phyloP scores from a whole-genome alignment of 2,888 invertebrate species.

The Lepidocyrtoides sp. region DNA sequence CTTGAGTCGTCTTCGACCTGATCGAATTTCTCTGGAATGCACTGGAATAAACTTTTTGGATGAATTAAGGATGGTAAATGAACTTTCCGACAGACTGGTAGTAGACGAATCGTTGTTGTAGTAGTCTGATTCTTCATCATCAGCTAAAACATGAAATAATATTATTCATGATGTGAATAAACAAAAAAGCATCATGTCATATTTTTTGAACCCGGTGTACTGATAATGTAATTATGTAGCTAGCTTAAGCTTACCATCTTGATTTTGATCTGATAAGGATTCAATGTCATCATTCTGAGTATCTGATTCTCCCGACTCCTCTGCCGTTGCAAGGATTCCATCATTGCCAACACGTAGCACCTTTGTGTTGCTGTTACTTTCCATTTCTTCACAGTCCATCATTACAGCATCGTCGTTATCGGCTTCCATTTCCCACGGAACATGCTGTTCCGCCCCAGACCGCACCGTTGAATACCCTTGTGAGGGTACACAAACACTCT shows the following conservation, averaged over 20 bases:
- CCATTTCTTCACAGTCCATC: slow-evolving; percentile 69
- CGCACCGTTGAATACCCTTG: background rate
- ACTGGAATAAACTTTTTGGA: slow-evolving; percentile 73
- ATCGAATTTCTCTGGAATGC: slow-evolving; percentile 67
- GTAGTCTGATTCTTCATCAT: slow-evolving; percentile 74
- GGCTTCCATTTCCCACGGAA: background rate
- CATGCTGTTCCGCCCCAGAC: background rate
- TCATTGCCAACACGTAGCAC: slow-evolving; percentile 1
- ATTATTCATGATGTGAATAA: too few relatives aligned
- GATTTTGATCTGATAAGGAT: slow-evolving; percentile 64
- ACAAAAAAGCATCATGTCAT: too few relatives aligned
- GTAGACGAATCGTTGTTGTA: slow-evolving; percentile 74
- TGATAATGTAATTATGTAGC: too few relatives aligned
- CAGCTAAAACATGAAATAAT: slow-evolving; percentile 60
- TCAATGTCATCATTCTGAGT: slow-evolving; percentile 71
- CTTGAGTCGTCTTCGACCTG: slow-evolving; percentile 64
- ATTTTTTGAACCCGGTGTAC: too few relatives aligned
- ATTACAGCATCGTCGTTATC: slow-evolving; percentile 52
- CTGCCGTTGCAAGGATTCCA: slow-evolving; percentile 35
- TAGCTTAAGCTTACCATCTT: slow-evolving; percentile 62
- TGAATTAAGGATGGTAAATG: slow-evolving; percentile 66
- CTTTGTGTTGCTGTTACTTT: slow-evolving; percentile 57
- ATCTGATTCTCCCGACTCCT: slow-evolving; percentile 56
- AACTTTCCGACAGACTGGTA: slow-evolving; percentile 69
- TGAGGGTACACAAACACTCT: background rate